phyloP scores from a whole-genome alignment of 2,888 invertebrate genomes.

The Neuroscelio doddi region DNA sequence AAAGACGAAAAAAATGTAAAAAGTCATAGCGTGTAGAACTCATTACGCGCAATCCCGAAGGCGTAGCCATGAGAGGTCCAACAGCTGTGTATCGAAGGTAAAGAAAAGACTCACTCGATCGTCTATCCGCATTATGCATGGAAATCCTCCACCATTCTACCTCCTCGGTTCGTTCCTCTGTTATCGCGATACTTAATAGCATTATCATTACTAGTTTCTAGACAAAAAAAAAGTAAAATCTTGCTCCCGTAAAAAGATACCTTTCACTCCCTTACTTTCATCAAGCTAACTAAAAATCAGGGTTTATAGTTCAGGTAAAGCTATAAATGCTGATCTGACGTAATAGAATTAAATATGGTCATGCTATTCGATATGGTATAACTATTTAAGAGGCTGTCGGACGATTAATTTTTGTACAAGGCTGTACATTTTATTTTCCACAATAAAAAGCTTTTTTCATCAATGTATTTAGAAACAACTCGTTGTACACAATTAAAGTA shows the following conservation, averaged over 20 bases:
- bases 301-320: conserved; percentile 7
- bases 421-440: too few species aligned
- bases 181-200: conserved; percentile 39
- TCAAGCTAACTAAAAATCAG: conserved; percentile 3
- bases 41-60: conserved; percentile 63
- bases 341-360: conserved; percentile 12
- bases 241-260: conserved; percentile 7
- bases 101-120: conserved; percentile 45
- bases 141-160: conserved; percentile 48
- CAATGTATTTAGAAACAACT: too few species aligned
- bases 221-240: conserved; percentile 13
- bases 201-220: conserved; percentile 41
- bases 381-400: conserved; percentile 4
- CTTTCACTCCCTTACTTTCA: conserved; percentile 6
- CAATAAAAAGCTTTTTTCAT: too few species aligned
- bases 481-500: too few species aligned
- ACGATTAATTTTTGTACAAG: too few species aligned
- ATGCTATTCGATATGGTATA: background rate
- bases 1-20: conserved; percentile 48
- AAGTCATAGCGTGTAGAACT: conserved; percentile 60
- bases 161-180: conserved; percentile 31
- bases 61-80: conserved; percentile 53
- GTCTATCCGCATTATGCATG: conserved; percentile 57
- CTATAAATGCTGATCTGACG: conserved; percentile 2
- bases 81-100: conserved; percentile 45